Percentiles rank a stretch among this genome's conserved stretches.
Evolutionary conservation across 1,140 invertebrate genomes (phyloP).

Genomic region (Lethrus apterus): DNA sequence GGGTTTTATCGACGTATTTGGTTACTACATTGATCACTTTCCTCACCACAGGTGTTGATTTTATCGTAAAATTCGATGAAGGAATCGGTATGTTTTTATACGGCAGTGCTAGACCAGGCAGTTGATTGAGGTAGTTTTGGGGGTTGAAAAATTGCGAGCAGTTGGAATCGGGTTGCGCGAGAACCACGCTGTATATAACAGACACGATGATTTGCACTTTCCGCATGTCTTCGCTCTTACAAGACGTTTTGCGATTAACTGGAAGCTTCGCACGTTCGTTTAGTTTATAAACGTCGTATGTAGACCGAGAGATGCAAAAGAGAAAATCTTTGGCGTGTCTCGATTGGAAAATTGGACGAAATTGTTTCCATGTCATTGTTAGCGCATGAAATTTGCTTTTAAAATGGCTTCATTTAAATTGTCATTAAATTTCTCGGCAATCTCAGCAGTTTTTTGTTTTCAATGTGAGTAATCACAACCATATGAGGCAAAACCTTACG

Average conservation of each 20-base stretch:
- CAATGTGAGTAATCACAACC: no score
- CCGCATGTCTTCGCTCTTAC: constrained; percentile 3
- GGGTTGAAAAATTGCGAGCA: constrained; percentile 32
- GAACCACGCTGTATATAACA: not conserved
- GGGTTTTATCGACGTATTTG: constrained; percentile 33
- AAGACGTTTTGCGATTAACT: constrained; percentile 2
- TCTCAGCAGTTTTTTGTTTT: no score
- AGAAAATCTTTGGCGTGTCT: constrained; percentile 13
- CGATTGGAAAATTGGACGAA: no score
- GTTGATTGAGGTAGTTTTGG: constrained; percentile 30
- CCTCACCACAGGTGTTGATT: constrained; percentile 27
- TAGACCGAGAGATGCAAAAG: constrained; percentile 11
- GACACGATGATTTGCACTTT: not conserved
- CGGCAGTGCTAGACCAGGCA: constrained; percentile 31
- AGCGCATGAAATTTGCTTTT: no score
- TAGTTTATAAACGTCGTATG: constrained; percentile 5
- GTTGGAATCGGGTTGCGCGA: constrained; percentile 21
- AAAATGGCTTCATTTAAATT: no score
- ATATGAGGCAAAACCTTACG: no score
- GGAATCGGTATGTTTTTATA: constrained; percentile 34
- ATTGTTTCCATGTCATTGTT: no score
- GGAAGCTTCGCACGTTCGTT: no score
- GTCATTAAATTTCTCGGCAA: no score
- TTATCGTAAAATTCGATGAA: constrained; percentile 21
- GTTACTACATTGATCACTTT: constrained; percentile 33